Evolutionary conservation across 2,113 vertebrate species (phyloP).

Genomic region (Anas platyrhynchos): DNA sequence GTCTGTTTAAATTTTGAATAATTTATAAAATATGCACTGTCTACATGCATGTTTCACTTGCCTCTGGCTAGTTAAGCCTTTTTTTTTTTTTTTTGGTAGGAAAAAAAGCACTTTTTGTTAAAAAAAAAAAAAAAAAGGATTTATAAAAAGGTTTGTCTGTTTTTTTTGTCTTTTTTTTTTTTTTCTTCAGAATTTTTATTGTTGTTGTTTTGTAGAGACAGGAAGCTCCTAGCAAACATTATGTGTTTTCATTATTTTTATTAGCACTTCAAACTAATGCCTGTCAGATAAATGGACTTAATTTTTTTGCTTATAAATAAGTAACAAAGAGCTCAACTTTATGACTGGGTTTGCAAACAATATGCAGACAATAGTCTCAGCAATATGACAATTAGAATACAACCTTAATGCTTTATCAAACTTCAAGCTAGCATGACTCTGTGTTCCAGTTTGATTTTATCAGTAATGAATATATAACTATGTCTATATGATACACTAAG

Average conservation of each 20-base stretch:
- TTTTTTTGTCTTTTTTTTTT: neutral
- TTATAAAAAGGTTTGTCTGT: accelerated
- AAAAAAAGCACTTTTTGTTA: no score
- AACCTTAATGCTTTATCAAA: neutral
- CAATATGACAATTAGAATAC: neutral
- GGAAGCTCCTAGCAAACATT: neutral
- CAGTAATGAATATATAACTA: neutral
- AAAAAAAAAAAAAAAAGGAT: accelerated
- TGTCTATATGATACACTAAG: no score
- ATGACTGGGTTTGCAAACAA: neutral
- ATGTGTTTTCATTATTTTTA: neutral
- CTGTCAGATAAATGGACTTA: neutral
- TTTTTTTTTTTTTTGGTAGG: neutral
- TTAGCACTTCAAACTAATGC: neutral
- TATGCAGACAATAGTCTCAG: no score
- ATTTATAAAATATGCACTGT: neutral
- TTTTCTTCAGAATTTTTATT: neutral
- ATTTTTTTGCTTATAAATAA: neutral
- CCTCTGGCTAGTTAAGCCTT: neutral
- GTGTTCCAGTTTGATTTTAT: neutral
- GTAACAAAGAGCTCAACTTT: neutral
- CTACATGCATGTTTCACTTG: neutral
- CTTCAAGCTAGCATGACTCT: neutral
- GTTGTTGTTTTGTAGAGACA: neutral
- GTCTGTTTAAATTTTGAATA: neutral